These are phyloP conservation scores for Scaptomyza montana DNA, from an alignment of 1,140 invertebrate genomes.

Conservation along the genomic window DNA sequence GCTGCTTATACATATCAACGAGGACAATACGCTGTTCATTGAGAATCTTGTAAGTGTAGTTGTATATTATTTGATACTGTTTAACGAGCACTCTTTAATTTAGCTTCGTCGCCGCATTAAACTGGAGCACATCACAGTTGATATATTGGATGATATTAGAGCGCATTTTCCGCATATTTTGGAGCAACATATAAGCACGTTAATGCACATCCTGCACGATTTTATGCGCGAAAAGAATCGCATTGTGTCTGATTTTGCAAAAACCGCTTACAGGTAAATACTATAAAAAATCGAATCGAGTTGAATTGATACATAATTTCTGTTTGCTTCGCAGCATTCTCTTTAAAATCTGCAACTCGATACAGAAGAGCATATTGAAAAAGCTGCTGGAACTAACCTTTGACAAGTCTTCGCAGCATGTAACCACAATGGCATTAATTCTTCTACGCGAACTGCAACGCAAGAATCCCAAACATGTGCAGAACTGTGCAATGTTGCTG, in stretches of 20 bases:
- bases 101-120: constrained; percentile 81
- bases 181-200: constrained; percentile 76
- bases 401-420: constrained; percentile 67
- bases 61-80: too few relatives aligned
- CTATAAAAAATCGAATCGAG: too few relatives aligned
- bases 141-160: constrained; percentile 79
- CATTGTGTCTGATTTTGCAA: constrained; percentile 70
- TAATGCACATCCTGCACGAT: constrained; percentile 82
- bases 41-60: constrained; percentile 78
- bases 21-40: constrained; percentile 79
- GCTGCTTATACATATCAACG: constrained; percentile 80
- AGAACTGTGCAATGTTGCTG: constrained; percentile 76
- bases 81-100: neutral
- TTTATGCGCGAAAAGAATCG: constrained; percentile 77
- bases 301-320: neutral
- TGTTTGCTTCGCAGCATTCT: constrained; percentile 49
- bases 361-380: constrained; percentile 73
- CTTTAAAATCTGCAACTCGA: constrained; percentile 69
- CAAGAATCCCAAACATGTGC: constrained; percentile 68
- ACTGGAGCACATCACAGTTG: constrained; percentile 77
- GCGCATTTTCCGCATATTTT: constrained; percentile 79
- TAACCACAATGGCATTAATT: constrained; percentile 68
- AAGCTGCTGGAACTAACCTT: constrained; percentile 77
- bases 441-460: constrained; percentile 69
- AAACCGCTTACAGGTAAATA: constrained; percentile 59